Base-by-base conservation (phyloP, 1,140 invertebrate species). In the Brachionus asplanchnoidis region DNA sequence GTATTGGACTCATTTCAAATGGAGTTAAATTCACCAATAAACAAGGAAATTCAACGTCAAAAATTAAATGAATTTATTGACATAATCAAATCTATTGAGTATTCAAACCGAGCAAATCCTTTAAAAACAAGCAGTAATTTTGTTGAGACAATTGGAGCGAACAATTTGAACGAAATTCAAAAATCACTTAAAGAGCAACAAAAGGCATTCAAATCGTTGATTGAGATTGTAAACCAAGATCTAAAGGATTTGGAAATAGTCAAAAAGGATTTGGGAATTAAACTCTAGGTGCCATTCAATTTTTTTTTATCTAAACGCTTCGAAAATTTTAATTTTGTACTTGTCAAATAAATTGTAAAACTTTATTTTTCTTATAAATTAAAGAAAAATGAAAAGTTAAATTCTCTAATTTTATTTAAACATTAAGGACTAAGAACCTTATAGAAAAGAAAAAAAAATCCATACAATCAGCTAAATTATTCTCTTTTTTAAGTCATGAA, bases 151-250 rank as follows among this genome's bases (percentile, higher is more conserved):
- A 40, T 65, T 6, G 79, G 42, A 9, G 20, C 53, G 11, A 82
- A 23, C 17, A 65, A 42, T 82, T 60, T 82, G 42, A 44, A 23
- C 32, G 79, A 82, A 44, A 32, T 82, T 36, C 53, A 82, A 44
- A 60, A 82, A 60, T 82, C 65, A 8, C 42, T 82, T 9, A 23
- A 20, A 26, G 79, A 82, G 0, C 79, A 82, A 20, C 79, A 82
- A 42, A 82, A 82, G 17, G 79, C 79, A 2, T 68, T 82, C 26
- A 82, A 82, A 68, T 82, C 65, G 4, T 68, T 82, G 8, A 82
- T 82, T 6, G 79, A 82, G 14, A 82, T 82, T 46, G 79, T 82
- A 14, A 82, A 82, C 20, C 32, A 82, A n/a, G 79, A 82, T 40
- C 9, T 68, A 12, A 65, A 60, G 1, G 53, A 82, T 44, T 65